Evolutionary conservation across 2,888 invertebrate species (phyloP).

Genomic region (Esperia sulphurella): DNA sequence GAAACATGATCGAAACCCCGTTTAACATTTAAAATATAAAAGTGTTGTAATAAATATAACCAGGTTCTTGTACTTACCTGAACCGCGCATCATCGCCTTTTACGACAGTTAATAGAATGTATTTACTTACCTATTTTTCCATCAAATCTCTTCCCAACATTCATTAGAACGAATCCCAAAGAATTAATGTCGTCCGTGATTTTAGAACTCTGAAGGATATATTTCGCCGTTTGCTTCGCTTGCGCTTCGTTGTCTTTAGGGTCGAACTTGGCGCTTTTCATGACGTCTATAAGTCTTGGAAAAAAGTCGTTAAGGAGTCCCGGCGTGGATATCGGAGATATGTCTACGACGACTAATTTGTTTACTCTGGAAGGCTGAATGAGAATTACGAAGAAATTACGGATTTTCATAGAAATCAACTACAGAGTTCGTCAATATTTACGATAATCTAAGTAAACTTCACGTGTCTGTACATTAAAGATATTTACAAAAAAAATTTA

Average conservation of each 20-base stretch:
- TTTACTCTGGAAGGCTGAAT: conserved; percentile 75
- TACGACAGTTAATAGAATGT: background rate
- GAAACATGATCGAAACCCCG: too few relatives aligned
- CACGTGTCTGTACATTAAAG: too few relatives aligned
- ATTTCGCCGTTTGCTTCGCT: conserved; percentile 72
- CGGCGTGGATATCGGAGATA: conserved; percentile 81
- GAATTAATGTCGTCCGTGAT: conserved; percentile 25
- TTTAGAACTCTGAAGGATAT: conserved; percentile 30
- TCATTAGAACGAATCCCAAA: conserved; percentile 44
- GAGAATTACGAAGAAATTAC: too few relatives aligned
- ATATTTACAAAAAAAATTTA: too few relatives aligned
- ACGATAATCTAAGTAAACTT: too few relatives aligned
- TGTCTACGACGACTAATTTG: conserved; percentile 83
- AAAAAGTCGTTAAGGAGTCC: conserved; percentile 77
- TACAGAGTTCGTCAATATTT: too few relatives aligned
- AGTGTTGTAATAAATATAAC: too few relatives aligned
- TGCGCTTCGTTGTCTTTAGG: conserved; percentile 71
- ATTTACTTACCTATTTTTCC: conserved; percentile 10
- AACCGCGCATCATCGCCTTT: too few relatives aligned
- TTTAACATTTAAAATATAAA: too few relatives aligned
- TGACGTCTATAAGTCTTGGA: conserved; percentile 61
- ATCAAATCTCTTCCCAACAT: conserved; percentile 33
- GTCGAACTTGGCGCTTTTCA: conserved; percentile 79
- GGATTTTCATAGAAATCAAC: too few relatives aligned
- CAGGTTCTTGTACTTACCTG: too few relatives aligned